Evolutionary conservation across 2,113 vertebrate species (phyloP).

Genomic region (Pelecanus crispus): DNA sequence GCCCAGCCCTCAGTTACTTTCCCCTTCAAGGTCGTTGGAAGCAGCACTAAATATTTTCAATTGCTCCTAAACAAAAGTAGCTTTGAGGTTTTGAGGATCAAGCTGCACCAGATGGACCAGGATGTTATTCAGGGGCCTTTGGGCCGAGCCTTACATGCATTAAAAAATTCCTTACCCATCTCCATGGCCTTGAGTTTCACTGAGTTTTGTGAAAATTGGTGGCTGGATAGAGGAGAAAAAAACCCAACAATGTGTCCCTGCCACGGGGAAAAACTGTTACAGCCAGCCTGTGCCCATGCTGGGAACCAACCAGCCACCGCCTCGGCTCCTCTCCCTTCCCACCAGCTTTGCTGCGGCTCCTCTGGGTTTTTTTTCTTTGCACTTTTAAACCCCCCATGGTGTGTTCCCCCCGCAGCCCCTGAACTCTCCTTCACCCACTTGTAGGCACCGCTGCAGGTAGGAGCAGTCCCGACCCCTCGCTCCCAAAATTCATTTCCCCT

Average conservation of each 20-base stretch:
- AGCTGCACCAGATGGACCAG: neutral
- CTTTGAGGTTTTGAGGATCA: neutral
- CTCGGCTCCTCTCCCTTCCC: neutral
- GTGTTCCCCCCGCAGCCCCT: neutral
- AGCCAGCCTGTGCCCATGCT: accelerated
- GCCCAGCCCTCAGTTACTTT: neutral
- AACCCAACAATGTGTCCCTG: accelerated
- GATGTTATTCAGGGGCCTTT: neutral
- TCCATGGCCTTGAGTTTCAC: neutral
- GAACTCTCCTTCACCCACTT: neutral
- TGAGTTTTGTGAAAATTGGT: neutral
- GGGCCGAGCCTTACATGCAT: accelerated
- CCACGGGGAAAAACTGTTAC: accelerated
- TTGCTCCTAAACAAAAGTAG: neutral
- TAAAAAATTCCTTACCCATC: neutral
- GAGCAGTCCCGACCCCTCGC: neutral
- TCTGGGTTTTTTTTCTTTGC: neutral
- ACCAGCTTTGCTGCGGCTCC: neutral
- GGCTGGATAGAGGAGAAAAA: neutral
- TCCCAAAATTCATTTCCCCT: neutral
- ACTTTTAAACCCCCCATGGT: neutral
- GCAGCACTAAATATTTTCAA: neutral
- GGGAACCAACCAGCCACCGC: accelerated
- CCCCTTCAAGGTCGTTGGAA: neutral
- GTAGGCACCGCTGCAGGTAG: neutral